Evolutionary conservation across 2,113 vertebrate species (phyloP).

Genomic region (Ploceus nigricollis): DNA sequence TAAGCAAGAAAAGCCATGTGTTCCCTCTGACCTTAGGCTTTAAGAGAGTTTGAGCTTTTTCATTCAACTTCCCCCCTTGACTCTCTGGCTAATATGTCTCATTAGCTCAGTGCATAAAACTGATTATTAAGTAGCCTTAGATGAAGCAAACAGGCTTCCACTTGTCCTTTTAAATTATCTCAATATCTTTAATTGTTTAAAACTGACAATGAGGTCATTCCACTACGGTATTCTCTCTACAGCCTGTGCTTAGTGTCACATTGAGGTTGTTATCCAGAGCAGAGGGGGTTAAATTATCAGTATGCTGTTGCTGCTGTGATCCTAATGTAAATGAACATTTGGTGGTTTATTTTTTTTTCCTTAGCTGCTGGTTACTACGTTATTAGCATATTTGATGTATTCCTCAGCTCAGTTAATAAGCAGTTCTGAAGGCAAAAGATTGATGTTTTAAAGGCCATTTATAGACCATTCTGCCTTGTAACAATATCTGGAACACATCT

Average conservation of each 20-base stretch:
- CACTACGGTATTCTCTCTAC: background rate
- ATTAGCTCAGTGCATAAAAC: slow-evolving; percentile 57
- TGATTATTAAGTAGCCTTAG: slow-evolving; percentile 52
- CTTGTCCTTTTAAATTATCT: slow-evolving; percentile 59
- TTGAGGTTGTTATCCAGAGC: slow-evolving; percentile 16
- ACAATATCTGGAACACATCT: slow-evolving; percentile 57
- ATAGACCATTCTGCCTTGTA: slow-evolving; percentile 40
- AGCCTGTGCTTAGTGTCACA: background rate
- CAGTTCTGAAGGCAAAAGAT: slow-evolving; percentile 47
- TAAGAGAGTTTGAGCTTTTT: background rate
- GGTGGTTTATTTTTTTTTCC: slow-evolving; percentile 33
- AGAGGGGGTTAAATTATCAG: slow-evolving; percentile 65
- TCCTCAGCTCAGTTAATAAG: slow-evolving; percentile 66
- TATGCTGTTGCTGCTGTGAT: slow-evolving; percentile 48
- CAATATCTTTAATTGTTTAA: slow-evolving; percentile 57
- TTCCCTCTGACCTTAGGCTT: background rate
- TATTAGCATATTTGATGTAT: slow-evolving; percentile 70
- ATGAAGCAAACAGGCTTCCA: slow-evolving; percentile 53
- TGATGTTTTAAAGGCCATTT: slow-evolving; percentile 54
- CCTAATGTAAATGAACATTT: slow-evolving; percentile 65
- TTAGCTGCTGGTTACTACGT: slow-evolving; percentile 48
- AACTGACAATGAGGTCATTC: slow-evolving; percentile 38
- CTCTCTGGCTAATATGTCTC: background rate
- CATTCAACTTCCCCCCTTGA: background rate
- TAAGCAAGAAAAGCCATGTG: background rate